Evolutionary conservation across 92 coral and sea anemone genomes (phyloP).

Genomic region (Pocillopora meandrina): DNA sequence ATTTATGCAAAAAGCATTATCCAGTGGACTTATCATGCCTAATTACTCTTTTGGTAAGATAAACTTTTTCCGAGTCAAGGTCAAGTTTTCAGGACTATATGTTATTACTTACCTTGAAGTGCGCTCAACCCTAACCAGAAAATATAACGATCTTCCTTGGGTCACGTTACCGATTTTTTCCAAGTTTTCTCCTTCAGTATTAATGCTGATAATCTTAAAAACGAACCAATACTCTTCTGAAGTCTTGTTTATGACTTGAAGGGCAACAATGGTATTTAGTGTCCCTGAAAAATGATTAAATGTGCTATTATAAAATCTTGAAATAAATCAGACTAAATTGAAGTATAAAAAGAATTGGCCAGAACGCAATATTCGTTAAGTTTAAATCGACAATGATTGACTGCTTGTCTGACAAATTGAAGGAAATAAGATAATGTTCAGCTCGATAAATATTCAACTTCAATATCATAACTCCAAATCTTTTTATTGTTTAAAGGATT

Average conservation of each 20-base stretch:
- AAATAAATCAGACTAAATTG: too few species aligned
- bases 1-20: too few species aligned
- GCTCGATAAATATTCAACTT: neutral
- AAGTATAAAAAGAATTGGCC: neutral
- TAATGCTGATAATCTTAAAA: slow-evolving; percentile 37
- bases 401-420: neutral
- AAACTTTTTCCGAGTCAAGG: too few species aligned
- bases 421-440: neutral
- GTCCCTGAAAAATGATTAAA: slow-evolving; percentile 32
- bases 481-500: too few species aligned
- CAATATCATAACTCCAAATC: too few species aligned
- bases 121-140: too few species aligned
- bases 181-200: slow-evolving; percentile 12
- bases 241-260: slow-evolving; percentile 54
- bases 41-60: too few species aligned
- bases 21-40: too few species aligned
- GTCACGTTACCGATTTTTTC: neutral
- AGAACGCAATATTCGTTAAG: too few species aligned
- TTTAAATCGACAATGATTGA: too few species aligned
- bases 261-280: slow-evolving; percentile 31
- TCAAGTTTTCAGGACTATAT: too few species aligned
- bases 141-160: slow-evolving; percentile 2
- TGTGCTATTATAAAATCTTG: neutral
- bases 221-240: slow-evolving; percentile 48
- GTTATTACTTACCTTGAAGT: too few species aligned